phyloP scores from a whole-genome alignment of 1,140 invertebrate genomes.

The Drosophila persimilis region DNA sequence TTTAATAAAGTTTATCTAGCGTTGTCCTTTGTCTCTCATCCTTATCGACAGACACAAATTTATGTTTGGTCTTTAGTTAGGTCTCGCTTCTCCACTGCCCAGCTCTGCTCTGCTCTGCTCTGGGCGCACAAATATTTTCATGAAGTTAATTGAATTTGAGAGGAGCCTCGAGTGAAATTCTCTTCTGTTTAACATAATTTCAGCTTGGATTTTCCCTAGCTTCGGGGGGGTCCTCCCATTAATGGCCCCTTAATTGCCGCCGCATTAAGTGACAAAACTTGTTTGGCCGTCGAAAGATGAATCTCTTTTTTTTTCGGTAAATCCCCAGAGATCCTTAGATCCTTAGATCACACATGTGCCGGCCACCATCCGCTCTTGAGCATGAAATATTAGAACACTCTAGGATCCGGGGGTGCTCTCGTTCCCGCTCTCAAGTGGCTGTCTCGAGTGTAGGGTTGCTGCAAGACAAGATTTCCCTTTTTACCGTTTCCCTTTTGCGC shows the following conservation, averaged over 20 bases:
- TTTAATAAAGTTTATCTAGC: conserved; percentile 81
- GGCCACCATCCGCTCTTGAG: conserved; percentile 9
- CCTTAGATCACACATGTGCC: conserved; percentile 9
- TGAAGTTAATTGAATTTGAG: conserved; percentile 82
- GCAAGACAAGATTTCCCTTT: background rate
- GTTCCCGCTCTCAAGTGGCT: conserved; percentile 25
- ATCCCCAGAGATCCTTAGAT: conserved; percentile 27
- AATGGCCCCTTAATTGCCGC: conserved; percentile 70
- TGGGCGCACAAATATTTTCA: conserved; percentile 80
- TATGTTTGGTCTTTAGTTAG: conserved; percentile 68
- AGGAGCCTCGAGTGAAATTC: conserved; percentile 67
- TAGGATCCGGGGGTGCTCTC: too few species aligned
- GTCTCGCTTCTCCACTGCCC: conserved; percentile 5
- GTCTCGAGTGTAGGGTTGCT: conserved; percentile 25
- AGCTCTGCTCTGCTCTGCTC: conserved; percentile 28
- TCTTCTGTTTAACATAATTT: conserved; percentile 68
- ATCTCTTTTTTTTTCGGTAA: conserved; percentile 14
- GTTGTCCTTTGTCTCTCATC: conserved; percentile 75
- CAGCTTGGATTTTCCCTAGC: conserved; percentile 36
- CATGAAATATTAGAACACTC: conserved; percentile 43
- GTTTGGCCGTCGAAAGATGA: conserved; percentile 44
- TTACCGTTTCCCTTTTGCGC: too few species aligned
- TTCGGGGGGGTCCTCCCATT: conserved; percentile 19
- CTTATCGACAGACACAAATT: conserved; percentile 76
- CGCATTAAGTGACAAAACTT: conserved; percentile 71